Evolutionary conservation across 2,797 vertebrate genomes (phyloP).

Genomic region (Heliangelus exortis): DNA sequence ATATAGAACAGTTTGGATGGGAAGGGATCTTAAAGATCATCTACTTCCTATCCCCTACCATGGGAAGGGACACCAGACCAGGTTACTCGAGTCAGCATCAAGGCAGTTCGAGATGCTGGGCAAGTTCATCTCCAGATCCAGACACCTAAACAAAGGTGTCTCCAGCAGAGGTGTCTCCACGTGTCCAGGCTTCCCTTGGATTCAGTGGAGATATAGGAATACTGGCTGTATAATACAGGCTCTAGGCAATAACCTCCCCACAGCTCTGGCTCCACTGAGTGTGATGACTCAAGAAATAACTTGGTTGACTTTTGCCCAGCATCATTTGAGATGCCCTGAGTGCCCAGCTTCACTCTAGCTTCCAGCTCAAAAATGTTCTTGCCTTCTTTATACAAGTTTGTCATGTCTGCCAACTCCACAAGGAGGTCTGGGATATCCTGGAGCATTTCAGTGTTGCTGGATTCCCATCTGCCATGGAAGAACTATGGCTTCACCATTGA

Average conservation of each 20-base stretch:
- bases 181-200: not conserved
- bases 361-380: not conserved
- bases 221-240: not conserved
- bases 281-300: not conserved
- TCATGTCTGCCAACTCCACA: not conserved
- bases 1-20: too few species aligned
- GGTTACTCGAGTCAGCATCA: not conserved
- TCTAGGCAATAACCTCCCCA: fast-evolving
- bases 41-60: too few species aligned
- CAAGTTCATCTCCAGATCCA: not conserved
- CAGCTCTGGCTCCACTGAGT: not conserved
- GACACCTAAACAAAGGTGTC: not conserved
- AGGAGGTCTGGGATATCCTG: not conserved
- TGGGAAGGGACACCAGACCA: too few species aligned
- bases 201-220: not conserved
- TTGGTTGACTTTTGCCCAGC: not conserved
- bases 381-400: not conserved
- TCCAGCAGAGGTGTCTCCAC: not conserved
- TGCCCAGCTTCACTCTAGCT: not conserved
- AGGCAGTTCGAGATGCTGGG: not conserved
- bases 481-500: not conserved
- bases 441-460: not conserved
- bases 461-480: not conserved
- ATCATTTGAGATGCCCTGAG: not conserved
- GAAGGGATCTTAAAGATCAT: too few species aligned